These are phyloP conservation scores for Cephalotes varians DNA, from an alignment of 2,888 invertebrate species.

Conservation along the genomic window DNA sequence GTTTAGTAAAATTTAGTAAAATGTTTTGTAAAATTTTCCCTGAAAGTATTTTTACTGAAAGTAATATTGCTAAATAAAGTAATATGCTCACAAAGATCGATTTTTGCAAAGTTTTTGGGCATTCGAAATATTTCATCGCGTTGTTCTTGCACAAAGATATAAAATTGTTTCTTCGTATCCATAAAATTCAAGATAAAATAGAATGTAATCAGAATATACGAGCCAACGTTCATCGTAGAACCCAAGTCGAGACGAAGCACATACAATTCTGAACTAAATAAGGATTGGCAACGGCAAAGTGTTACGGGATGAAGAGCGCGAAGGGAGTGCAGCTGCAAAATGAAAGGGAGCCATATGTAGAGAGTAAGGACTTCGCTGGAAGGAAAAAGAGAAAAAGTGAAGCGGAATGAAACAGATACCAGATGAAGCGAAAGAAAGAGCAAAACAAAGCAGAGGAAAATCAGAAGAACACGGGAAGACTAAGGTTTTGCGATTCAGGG, in stretches of 20 bases:
- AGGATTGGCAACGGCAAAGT: slow-evolving; percentile 15
- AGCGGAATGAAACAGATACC: slow-evolving; percentile 30
- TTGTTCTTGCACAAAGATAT: neutral
- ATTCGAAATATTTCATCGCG: slow-evolving; percentile 10
- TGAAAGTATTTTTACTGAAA: neutral
- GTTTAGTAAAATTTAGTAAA: too few relatives aligned
- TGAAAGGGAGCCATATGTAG: slow-evolving; percentile 8
- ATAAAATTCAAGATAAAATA: slow-evolving; percentile 68
- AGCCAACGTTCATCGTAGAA: slow-evolving; percentile 47
- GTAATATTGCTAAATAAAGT: too few relatives aligned
- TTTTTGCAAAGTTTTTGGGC: neutral
- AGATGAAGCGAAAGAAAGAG: slow-evolving; percentile 20
- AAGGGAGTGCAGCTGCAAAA: slow-evolving; percentile 11
- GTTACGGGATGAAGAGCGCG: slow-evolving; percentile 8
- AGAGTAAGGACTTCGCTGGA: neutral
- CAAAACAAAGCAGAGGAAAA: slow-evolving; percentile 31
- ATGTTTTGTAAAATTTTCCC: neutral
- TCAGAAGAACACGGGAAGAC: slow-evolving; percentile 12
- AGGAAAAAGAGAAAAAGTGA: neutral
- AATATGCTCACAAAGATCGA: neutral
- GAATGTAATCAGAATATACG: slow-evolving; percentile 71
- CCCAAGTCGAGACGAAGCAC: neutral
- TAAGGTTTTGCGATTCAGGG: slow-evolving; percentile 57
- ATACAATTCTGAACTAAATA: slow-evolving; percentile 16
- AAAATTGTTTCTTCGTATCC: slow-evolving; percentile 45